These are phyloP conservation scores for Eurystomus gularis DNA, from an alignment of 2,113 vertebrate species.

Conservation along the genomic window DNA sequence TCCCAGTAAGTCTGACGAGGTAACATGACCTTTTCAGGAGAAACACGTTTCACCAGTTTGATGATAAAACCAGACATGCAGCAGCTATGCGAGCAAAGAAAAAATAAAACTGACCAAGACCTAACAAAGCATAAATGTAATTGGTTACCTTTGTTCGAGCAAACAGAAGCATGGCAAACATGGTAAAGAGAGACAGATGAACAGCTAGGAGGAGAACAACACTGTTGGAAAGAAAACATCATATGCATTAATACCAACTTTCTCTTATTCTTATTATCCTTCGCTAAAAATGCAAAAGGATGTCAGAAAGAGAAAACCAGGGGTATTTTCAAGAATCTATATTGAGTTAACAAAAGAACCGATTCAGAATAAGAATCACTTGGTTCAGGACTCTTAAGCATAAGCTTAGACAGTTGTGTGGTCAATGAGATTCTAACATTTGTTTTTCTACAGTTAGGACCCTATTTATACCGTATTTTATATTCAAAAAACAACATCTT, in stretches of 20 bases:
- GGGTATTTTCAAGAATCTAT: background rate
- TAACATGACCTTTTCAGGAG: rapidly evolving
- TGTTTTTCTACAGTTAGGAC: background rate
- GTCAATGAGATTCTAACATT: background rate
- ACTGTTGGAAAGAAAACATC: constrained; percentile 65
- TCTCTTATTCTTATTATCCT: background rate
- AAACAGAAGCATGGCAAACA: constrained; percentile 95
- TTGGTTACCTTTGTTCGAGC: constrained; percentile 82
- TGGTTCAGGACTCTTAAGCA: background rate
- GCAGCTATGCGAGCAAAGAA: background rate
- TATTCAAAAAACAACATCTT: background rate
- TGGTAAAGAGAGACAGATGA: constrained; percentile 91
- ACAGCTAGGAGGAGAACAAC: constrained; percentile 87
- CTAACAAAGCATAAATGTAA: background rate
- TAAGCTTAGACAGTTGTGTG: background rate
- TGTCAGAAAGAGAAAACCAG: background rate
- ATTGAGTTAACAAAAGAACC: background rate
- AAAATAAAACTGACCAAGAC: background rate
- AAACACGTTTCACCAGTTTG: background rate
- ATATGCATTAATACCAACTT: background rate
- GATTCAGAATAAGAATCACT: background rate
- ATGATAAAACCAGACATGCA: background rate
- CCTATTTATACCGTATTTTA: background rate
- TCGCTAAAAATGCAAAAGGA: background rate
- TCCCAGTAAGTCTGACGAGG: background rate